phyloP scores from a whole-genome alignment of 2,797 vertebrate genomes.

The Dipus sagitta region DNA sequence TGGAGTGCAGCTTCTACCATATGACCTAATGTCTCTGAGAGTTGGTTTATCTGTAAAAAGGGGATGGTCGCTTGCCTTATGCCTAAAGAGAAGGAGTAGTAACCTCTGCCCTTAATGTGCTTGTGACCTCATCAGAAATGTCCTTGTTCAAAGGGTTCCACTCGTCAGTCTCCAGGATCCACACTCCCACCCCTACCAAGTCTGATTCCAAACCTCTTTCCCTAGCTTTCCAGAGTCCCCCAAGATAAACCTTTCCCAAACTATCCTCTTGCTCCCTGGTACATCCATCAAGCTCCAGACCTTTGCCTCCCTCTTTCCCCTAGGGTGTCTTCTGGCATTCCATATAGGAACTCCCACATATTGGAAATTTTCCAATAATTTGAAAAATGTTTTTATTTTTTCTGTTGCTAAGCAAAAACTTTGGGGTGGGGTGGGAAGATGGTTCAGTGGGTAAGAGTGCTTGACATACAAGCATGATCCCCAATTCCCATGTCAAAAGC shows the following conservation, averaged over 20 bases:
- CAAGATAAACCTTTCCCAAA: slow-evolving; percentile 45
- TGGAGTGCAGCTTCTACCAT: background rate
- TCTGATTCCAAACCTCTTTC: background rate
- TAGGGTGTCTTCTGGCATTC: slow-evolving; percentile 24
- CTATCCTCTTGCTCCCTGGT: background rate
- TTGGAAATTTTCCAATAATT: slow-evolving; percentile 40
- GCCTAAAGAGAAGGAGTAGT: background rate
- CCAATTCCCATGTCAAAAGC: too few relatives aligned
- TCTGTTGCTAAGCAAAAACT: background rate
- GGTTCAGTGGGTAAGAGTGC: too few relatives aligned
- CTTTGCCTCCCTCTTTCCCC: slow-evolving; percentile 15
- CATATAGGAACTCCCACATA: slow-evolving; percentile 18
- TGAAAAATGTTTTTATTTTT: background rate
- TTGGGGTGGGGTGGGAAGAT: background rate
- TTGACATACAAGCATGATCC: too few relatives aligned
- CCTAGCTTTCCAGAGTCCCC: background rate
- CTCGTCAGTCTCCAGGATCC: slow-evolving; percentile 48
- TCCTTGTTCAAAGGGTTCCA: background rate
- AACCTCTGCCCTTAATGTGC: slow-evolving; percentile 32
- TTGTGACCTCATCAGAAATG: background rate
- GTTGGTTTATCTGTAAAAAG: slow-evolving; percentile 40
- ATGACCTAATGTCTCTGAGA: slow-evolving; percentile 11
- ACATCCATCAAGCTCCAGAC: background rate
- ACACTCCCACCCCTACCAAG: background rate
- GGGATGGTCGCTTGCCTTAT: slow-evolving; percentile 8